phyloP scores from a whole-genome alignment of 2,797 vertebrate genomes.

The Syngnathus rostellatus region DNA sequence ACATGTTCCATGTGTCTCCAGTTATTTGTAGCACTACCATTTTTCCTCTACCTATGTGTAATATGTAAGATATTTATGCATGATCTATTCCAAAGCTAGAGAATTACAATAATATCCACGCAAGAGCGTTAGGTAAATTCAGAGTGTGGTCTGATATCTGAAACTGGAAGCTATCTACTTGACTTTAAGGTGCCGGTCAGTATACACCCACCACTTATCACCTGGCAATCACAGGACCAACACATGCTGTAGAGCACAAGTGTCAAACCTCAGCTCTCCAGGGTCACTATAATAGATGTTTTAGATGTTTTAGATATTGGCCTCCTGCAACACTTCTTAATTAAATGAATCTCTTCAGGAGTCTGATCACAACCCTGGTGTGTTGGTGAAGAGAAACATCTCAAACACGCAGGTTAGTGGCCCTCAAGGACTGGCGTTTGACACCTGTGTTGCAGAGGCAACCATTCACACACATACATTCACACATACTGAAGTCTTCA shows the following conservation, averaged over 20 bases:
- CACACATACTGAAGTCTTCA: not conserved
- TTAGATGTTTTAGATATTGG: not conserved
- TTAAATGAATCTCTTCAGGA: too few relatives aligned
- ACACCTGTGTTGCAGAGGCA: too few relatives aligned
- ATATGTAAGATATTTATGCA: not conserved
- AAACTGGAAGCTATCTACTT: not conserved
- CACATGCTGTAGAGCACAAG: not conserved
- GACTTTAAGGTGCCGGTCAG: not conserved
- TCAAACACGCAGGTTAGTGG: too few relatives aligned
- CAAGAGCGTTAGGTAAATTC: not conserved
- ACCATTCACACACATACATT: not conserved
- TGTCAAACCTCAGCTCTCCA: too few relatives aligned
- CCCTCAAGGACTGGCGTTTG: too few relatives aligned
- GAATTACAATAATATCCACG: conserved; percentile 18
- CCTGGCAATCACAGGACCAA: not conserved
- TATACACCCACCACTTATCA: not conserved
- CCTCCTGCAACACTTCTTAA: too few relatives aligned
- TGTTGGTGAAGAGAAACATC: too few relatives aligned
- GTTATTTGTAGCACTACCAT: not conserved
- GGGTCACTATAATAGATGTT: not conserved
- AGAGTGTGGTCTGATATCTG: not conserved
- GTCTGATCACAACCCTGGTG: too few relatives aligned
- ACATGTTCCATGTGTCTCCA: conserved; percentile 4
- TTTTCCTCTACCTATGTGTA: not conserved
- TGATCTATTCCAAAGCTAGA: not conserved